Conservation (phyloP, 2,888 invertebrate genomes). For the Liposcelis brunnea region DNA sequence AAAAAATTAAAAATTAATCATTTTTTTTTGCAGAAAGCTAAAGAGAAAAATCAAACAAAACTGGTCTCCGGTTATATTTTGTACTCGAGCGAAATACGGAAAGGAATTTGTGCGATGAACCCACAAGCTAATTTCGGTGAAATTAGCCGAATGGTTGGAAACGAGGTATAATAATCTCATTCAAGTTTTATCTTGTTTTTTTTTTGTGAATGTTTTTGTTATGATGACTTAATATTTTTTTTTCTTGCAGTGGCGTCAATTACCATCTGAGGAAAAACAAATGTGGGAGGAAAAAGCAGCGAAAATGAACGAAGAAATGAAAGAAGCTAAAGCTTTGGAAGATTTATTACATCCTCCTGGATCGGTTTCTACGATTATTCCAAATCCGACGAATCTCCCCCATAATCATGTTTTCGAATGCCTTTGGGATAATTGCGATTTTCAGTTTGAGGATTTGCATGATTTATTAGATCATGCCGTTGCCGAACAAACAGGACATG, state of each 20-base stretch:
- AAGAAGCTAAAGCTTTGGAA: conserved; percentile 34
- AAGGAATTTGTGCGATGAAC: conserved; percentile 80
- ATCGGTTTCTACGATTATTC: conserved; percentile 25
- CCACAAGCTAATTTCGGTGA: conserved; percentile 89
- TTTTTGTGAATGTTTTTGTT: conserved; percentile 6
- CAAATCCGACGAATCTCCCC: conserved; percentile 15
- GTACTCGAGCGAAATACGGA: conserved; percentile 91
- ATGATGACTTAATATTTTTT: not conserved
- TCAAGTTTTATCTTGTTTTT: not conserved
- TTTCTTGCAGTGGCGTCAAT: conserved; percentile 69
- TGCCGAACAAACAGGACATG: conserved; percentile 61
- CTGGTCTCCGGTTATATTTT: conserved; percentile 92
- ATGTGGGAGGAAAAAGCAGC: conserved; percentile 88
- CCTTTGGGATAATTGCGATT: conserved; percentile 83
- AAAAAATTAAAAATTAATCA: conserved; percentile 16
- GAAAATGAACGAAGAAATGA: conserved; percentile 71
- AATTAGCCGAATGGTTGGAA: conserved; percentile 53
- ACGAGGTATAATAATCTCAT: conserved; percentile 32
- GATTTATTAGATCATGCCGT: conserved; percentile 85
- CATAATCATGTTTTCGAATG: conserved; percentile 53
- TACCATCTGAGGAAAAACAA: conserved; percentile 74
- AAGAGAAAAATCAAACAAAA: conserved; percentile 46
- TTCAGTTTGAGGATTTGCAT: conserved; percentile 73
- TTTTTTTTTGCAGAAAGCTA: conserved; percentile 23
- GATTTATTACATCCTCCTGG: conserved; percentile 21